Conservation (phyloP, 1,140 invertebrate genomes). For the Trissolcus basalis region DNA sequence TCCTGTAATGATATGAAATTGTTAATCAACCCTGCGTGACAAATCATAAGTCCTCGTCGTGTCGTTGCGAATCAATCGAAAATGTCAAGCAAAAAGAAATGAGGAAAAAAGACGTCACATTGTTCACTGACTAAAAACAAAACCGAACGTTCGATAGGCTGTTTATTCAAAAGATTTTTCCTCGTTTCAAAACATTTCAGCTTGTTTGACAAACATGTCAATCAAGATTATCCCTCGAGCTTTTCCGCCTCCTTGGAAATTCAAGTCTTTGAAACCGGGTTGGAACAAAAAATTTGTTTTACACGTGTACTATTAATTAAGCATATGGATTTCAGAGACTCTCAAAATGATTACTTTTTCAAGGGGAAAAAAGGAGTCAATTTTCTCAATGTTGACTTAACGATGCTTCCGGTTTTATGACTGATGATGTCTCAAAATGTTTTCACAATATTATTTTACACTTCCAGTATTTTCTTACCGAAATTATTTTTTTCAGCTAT, state of each 20-base stretch:
- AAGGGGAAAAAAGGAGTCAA: slow-evolving; percentile 3
- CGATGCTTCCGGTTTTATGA: slow-evolving; percentile 3
- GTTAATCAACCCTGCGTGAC: slow-evolving; percentile 23
- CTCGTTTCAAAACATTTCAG: slow-evolving; percentile 42
- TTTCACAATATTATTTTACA: background rate
- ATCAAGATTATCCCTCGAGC: slow-evolving; percentile 35
- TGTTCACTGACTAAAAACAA: slow-evolving; percentile 3
- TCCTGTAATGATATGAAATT: slow-evolving; percentile 15
- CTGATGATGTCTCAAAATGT: background rate
- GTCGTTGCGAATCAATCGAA: slow-evolving; percentile 19
- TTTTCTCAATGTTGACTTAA: background rate
- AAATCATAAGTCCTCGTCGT: slow-evolving; percentile 29
- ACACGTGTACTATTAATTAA: slow-evolving; percentile 29
- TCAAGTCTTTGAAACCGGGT: slow-evolving; percentile 13
- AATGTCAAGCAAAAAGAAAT: slow-evolving; percentile 4
- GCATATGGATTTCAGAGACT: slow-evolving; percentile 48
- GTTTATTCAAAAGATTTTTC: slow-evolving; percentile 38
- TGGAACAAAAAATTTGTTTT: slow-evolving; percentile 35
- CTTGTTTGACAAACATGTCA: slow-evolving; percentile 58
- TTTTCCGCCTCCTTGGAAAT: slow-evolving; percentile 22
- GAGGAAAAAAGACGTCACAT: slow-evolving; percentile 3
- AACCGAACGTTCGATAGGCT: background rate
- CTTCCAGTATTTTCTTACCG: background rate
- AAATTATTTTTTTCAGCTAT: background rate
- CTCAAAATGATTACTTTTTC: slow-evolving; percentile 20